A percentile compares a stretch with the other conserved stretches of the same genome.
phyloP scores from a whole-genome alignment of 2,797 vertebrate species.

The Rhynchotus rufescens region DNA sequence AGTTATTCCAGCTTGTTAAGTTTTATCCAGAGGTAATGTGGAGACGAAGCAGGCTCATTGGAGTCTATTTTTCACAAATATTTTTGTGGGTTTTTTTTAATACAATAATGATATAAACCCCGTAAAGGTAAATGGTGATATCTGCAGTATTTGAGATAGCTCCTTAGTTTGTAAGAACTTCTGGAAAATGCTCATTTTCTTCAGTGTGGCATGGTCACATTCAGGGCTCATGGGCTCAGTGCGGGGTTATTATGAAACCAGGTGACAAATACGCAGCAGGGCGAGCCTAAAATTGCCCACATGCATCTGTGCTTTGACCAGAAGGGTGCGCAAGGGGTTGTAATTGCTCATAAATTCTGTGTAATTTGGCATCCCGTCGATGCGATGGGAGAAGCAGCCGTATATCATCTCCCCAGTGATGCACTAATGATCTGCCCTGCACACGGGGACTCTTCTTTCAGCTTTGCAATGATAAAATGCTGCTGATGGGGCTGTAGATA shows the following conservation, averaged over 20 bases:
- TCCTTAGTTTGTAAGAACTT: neutral
- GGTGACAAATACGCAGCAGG: neutral
- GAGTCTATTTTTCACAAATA: neutral
- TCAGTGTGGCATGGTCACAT: accelerated
- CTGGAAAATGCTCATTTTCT: neutral
- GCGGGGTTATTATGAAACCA: neutral
- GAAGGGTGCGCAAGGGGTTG: neutral
- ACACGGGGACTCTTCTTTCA: neutral
- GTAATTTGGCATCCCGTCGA: neutral
- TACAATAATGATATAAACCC: neutral
- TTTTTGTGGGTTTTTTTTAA: neutral
- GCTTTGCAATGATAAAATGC: neutral
- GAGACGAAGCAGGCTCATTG: neutral
- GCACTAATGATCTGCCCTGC: neutral
- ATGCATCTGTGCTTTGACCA: neutral
- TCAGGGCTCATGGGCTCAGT: neutral
- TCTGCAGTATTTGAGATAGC: neutral
- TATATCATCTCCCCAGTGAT: neutral
- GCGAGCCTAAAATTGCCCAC: neutral
- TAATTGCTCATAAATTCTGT: accelerated
- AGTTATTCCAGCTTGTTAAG: neutral
- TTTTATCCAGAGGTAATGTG: neutral
- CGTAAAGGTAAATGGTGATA: neutral
- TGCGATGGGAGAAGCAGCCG: neutral
- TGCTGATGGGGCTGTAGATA: neutral